Evolutionary conservation across 2,113 vertebrate species (phyloP).

Genomic region (Syngnathus typhle): DNA sequence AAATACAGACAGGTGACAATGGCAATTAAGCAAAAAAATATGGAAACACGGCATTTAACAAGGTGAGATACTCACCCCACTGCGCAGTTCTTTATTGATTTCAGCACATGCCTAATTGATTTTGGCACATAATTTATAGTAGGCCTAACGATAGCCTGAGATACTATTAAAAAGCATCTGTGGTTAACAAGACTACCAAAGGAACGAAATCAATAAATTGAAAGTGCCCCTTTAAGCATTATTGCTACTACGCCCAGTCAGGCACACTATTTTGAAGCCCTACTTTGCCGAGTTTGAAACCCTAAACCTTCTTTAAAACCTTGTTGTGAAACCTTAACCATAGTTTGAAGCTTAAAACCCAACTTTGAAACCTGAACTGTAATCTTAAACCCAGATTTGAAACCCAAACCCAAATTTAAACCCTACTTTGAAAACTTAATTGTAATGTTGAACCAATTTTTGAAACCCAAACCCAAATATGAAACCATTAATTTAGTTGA

Average conservation of each 20-base stretch:
- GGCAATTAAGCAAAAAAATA: constrained; percentile 42
- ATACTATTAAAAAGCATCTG: constrained; percentile 9
- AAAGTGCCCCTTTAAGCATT: not conserved
- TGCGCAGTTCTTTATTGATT: constrained; percentile 20
- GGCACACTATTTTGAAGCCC: too few species aligned
- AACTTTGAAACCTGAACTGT: too few species aligned
- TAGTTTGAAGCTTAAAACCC: too few species aligned
- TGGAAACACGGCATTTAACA: constrained; percentile 39
- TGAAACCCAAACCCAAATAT: too few species aligned
- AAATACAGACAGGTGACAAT: constrained; percentile 43
- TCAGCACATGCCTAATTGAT: constrained; percentile 4
- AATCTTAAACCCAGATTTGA: too few species aligned
- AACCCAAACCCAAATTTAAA: too few species aligned
- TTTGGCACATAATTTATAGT: not conserved
- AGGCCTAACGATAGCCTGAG: not conserved
- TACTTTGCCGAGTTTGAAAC: too few species aligned
- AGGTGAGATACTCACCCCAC: constrained; percentile 24
- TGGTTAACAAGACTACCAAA: constrained; percentile 1
- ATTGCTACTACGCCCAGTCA: not conserved
- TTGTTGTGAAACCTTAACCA: too few species aligned
- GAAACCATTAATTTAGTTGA: too few species aligned
- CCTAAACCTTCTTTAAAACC: too few species aligned
- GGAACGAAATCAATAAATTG: not conserved
- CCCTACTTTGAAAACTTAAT: too few species aligned
- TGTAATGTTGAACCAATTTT: too few species aligned